Base-by-base conservation (phyloP, 2,888 invertebrate genomes). In the Lasius platythorax region DNA sequence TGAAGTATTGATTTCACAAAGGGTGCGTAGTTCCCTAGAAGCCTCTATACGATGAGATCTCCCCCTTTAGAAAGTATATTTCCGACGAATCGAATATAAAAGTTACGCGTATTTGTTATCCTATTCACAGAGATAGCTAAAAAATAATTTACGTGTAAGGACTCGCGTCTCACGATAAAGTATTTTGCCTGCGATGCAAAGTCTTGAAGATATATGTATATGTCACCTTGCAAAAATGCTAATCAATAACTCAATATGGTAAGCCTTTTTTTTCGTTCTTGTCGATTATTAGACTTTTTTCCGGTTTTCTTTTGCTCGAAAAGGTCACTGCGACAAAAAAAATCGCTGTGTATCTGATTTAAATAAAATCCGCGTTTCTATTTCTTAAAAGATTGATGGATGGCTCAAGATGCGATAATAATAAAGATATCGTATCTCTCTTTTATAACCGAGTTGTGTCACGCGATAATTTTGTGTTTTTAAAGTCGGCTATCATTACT, bases 1-100 rank as follows among this genome's bases (percentile, higher is more conserved):
- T 63, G 58, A 72, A 67, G 83, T 90, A 90, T 90, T 85, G 90
- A 90, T 89, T 85, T 64, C 23, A 11, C n/a, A 46, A 75, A 76
- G 76, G 78, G 82, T 82, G 50, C 64, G 78, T 79, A 63, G 58
- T 61, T 82, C 46, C 82, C 50, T 75, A 63, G 37, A 33, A 37
- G n/a, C 3, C 12, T 23, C 23, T 0, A 78, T 28, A 46, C 33
- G 46, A 9, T 28, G 63, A 46, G 53, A 33, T 67, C 82, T 61
- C 74, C 76, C 73, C 50, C 30, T 23, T 56, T 30, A 28, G 46
- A 79, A 58, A 72, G 8, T 78, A 15, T 72, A 23, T 37, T 28
- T 63, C 12, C 58, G 8, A 61, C 33, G 33, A 23, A 18, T 53
- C 75, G 64, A 74, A 61, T n/a, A 11, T 37, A 40, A 58, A 43